Conservation (phyloP, 1,140 invertebrate genomes). For the Eupristina koningsbergeri region DNA sequence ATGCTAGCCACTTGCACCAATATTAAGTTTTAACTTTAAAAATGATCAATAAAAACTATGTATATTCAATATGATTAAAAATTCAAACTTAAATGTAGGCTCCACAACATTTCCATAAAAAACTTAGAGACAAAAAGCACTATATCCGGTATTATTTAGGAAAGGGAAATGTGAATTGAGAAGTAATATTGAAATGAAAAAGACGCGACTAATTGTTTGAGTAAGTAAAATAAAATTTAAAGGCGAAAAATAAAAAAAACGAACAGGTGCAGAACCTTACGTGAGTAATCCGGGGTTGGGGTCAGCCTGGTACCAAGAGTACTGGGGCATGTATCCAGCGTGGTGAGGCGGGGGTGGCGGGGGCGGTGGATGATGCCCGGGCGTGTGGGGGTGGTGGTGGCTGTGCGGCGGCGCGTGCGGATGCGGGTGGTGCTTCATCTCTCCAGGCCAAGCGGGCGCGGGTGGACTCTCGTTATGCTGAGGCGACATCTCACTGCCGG, state of each 20-base stretch:
- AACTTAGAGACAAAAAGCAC: no score
- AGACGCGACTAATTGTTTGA: neutral
- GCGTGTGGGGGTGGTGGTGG: constrained; percentile 76
- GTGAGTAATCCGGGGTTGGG: constrained; percentile 82
- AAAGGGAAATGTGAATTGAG: no score
- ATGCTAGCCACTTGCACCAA: no score
- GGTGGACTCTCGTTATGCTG: constrained; percentile 76
- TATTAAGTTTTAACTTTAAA: no score
- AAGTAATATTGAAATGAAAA: neutral
- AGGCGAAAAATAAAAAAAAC: constrained; percentile 24
- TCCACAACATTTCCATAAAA: no score
- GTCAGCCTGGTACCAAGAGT: constrained; percentile 84
- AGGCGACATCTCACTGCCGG: constrained; percentile 76
- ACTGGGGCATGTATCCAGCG: constrained; percentile 81
- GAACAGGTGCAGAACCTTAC: constrained; percentile 72
- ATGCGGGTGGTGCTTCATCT: constrained; percentile 81
- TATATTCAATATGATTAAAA: no score
- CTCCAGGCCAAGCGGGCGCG: constrained; percentile 78
- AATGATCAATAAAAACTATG: no score
- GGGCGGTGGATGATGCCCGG: constrained; percentile 76
- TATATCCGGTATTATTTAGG: no score
- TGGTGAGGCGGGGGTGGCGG: constrained; percentile 71
- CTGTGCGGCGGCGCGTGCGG: constrained; percentile 75
- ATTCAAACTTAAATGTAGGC: no score
- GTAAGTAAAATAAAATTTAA: neutral